A percentile compares a stretch with the other conserved stretches of the same genome.
Evolutionary conservation across 2,113 vertebrate genomes (phyloP).

Genomic region (Saimiri boliviensis): DNA sequence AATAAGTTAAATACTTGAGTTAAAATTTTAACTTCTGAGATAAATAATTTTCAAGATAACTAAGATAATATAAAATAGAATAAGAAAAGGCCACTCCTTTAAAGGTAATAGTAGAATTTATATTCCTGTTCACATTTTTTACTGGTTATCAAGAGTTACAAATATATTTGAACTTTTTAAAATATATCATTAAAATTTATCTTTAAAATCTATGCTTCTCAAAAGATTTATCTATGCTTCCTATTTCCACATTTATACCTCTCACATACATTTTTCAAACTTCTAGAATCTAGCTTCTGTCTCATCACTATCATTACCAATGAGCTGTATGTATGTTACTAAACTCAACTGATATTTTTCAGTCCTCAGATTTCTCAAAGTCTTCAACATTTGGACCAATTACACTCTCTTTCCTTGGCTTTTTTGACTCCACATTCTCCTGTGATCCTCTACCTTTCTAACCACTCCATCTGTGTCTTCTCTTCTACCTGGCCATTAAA

Average conservation of each 20-base stretch:
- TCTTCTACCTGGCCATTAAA: background rate
- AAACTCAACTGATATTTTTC: background rate
- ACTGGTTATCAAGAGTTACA: background rate
- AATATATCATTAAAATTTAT: background rate
- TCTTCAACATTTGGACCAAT: background rate
- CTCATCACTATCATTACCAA: background rate
- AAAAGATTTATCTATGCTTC: background rate
- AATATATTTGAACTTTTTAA: background rate
- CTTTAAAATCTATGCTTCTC: background rate
- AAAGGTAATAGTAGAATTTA: background rate
- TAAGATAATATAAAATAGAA: background rate
- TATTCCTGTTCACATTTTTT: background rate
- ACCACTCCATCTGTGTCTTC: background rate
- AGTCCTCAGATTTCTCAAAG: background rate
- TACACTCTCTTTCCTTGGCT: background rate
- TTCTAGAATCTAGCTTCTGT: background rate
- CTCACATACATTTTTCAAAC: background rate
- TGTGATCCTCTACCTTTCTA: background rate
- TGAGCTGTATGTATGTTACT: background rate
- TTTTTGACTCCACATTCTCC: background rate
- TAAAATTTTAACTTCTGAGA: slow-evolving; percentile 23
- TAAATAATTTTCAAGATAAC: background rate
- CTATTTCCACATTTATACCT: background rate
- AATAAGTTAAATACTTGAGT: background rate
- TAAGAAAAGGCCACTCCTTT: background rate